Conservation (phyloP, 2,113 vertebrate species). For the Hippocampus abdominalis region DNA sequence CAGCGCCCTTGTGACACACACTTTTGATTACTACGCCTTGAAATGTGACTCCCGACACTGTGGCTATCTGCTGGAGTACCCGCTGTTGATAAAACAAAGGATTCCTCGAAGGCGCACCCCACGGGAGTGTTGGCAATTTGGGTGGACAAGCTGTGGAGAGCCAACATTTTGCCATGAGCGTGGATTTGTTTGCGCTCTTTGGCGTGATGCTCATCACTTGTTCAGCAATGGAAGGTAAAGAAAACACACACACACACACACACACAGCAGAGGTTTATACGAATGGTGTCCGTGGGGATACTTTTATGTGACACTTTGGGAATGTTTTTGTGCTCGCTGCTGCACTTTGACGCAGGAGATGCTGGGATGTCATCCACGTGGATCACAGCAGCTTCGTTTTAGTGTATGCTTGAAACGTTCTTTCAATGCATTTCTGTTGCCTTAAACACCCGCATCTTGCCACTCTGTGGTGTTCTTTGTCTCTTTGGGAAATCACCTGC, state of each 20-base stretch:
- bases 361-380: slow-evolving; percentile 45
- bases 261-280: background rate
- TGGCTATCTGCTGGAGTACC: slow-evolving; percentile 65
- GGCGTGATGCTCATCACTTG: slow-evolving; percentile 67
- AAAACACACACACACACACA: background rate
- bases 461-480: background rate
- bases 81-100: slow-evolving; percentile 58
- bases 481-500: background rate
- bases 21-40: slow-evolving; percentile 74
- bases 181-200: slow-evolving; percentile 74
- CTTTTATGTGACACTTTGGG: background rate
- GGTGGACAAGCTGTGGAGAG: slow-evolving; percentile 59
- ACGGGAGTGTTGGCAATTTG: slow-evolving; percentile 62
- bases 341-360: slow-evolving; percentile 15
- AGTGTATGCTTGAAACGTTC: no score
- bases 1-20: slow-evolving; percentile 58
- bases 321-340: slow-evolving; percentile 7
- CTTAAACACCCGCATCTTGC: background rate
- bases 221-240: slow-evolving; percentile 78
- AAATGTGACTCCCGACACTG: slow-evolving; percentile 72
- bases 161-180: slow-evolving; percentile 67
- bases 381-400: background rate
- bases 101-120: slow-evolving; percentile 61
- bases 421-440: background rate
- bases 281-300: slow-evolving; percentile 13